Base-by-base conservation (phyloP, 2,113 vertebrate genomes). In the Urocynchramus pylzowi region DNA sequence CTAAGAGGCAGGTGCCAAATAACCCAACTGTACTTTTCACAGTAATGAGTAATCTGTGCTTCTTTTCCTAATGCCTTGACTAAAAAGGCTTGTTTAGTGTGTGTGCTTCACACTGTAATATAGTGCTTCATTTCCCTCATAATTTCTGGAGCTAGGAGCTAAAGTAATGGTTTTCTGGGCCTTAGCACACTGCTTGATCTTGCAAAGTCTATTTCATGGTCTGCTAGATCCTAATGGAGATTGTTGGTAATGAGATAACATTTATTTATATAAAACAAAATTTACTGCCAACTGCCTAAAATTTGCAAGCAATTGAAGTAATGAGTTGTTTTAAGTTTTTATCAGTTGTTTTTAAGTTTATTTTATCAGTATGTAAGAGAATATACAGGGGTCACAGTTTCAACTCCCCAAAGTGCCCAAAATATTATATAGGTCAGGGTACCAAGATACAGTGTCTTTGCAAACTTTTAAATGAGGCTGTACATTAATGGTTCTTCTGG, bases 201-300 rank as follows among this genome's bases (percentile, higher is more conserved):
- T 97, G 97, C 94, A 95, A 97, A 98, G 97, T 96, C 97, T 98
- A 97, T 98, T 98, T 98, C 98, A 98, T 97, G 97, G 96, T 98
- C 98, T 98, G 96, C 95, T 98, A 96, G 95, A 95, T 93, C 95
- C 97, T 98, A 98, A 98, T 98, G 94, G 97, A 97, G 95, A 96
- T 97, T 95, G 96, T 79, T 97, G 92, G 96, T 98, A 98, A 98
- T 98, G 97, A 98, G 97, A 98, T 95, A 97, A 97, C 97, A 98
- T 97, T 98, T 98, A 98, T 98, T 98, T 98, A 97, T 97, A 97
- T 97, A 97, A 97, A 98, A 97, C 92, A 89, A 97, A 96, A 98
- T 98, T 97, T 97, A 96, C 86, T 95, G 83, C 87, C 82, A 93
- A 78, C 93, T 90, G 89, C 91, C 96, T 91, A 96, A 97, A 96